Base-by-base conservation (phyloP, 2,888 invertebrate species). In the Aethes cnicana region DNA sequence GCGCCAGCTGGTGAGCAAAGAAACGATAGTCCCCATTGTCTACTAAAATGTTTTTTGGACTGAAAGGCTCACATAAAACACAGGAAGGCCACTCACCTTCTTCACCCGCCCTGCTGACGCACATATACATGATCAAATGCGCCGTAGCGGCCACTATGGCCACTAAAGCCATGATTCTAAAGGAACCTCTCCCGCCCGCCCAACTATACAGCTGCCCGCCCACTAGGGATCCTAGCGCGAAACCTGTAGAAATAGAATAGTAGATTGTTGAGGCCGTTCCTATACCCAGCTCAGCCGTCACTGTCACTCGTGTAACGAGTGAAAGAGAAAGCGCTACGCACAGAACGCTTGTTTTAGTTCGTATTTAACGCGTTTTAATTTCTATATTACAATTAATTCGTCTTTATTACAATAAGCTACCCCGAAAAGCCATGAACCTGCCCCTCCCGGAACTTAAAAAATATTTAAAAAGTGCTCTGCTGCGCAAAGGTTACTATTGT, bases 181-280 rank as follows among this genome's bases (percentile, higher is more conserved):
- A 89, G 2, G 87, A 63, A 1, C 63, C 59, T 0, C 85, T 68
- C 0, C 95, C 95, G 0, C 95, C 95, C 8, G 91, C 68, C 53
- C 86, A 78, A 47, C 91, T 90, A 71, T 94, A 95, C 33, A 95
- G 72, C 54, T 93, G 79, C 0, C 96, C 96, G 1, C 95, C 95
- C 2, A 94, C 68, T 0, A 96, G 73, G 23, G 95, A 95, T 0
- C 96, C 96, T 37, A 96, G 74, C 0, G 95, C 93, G 69, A 94
- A 95, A 8, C 95, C 95, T 94, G 68, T 0, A 33, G 6, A 16
- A 18, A 26, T 18, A 46, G 7, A 43, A 74, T 67, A 56, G 53
- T 46, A 48, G 54, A 54, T 59, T 17, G 25, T 33, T 3, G 23
- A 26, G 2, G 5, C 16, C 5, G 7, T 28, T 2, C 1, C 2